Conservation (phyloP, 2,888 invertebrate genomes). For the Lepidocyrtinus sp. region DNA sequence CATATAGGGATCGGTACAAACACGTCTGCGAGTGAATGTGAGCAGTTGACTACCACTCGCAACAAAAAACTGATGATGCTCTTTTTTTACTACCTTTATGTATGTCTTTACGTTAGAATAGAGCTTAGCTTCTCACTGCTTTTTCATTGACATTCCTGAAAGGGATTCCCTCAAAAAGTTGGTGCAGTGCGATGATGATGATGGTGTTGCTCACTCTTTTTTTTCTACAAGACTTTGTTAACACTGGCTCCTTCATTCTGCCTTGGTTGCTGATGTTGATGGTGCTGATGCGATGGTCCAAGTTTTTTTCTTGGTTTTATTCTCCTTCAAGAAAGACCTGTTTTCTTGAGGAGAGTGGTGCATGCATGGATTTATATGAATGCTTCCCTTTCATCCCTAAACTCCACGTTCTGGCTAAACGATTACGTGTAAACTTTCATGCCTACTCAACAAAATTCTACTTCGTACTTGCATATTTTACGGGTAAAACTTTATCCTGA, state of each 20-base stretch:
- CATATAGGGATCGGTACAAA: background rate
- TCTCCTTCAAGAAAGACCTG: conserved; percentile 40
- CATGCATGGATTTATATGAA: background rate
- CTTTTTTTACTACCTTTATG: conserved; percentile 16
- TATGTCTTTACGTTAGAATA: too few relatives aligned
- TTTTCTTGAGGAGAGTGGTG: conserved; percentile 27
- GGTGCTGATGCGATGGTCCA: conserved; percentile 4
- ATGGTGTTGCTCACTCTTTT: conserved; percentile 2
- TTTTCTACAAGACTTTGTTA: background rate
- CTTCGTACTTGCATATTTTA: background rate
- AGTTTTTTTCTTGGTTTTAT: conserved; percentile 21
- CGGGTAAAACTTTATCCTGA: background rate
- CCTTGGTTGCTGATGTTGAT: conserved; percentile 3
- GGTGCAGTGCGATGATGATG: conserved; percentile 21
- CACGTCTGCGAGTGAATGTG: background rate
- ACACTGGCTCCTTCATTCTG: conserved; percentile 46
- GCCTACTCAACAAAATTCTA: background rate
- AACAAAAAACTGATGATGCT: background rate
- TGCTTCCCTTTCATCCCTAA: background rate
- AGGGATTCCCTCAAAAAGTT: conserved; percentile 68
- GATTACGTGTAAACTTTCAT: background rate
- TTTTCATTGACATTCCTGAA: conserved; percentile 70
- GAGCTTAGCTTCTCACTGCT: conserved; percentile 37
- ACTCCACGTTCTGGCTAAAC: background rate
- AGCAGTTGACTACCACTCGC: background rate